These are phyloP conservation scores for Pristionchus fissidentatus DNA, from an alignment of 2,888 invertebrate genomes.

Conservation along the genomic window DNA sequence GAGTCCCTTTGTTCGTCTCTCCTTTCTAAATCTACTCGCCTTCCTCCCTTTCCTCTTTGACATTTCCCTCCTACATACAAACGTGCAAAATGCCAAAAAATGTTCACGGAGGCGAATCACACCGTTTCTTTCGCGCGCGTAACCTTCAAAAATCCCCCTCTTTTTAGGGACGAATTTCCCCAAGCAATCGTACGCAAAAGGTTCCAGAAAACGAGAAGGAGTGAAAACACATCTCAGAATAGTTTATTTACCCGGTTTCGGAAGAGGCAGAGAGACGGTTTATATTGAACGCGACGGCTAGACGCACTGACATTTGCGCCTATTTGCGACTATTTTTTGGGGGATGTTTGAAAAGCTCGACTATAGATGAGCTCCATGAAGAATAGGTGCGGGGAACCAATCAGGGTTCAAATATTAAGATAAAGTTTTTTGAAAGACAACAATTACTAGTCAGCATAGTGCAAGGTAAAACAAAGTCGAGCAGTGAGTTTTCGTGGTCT, in stretches of 20 bases:
- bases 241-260: background rate
- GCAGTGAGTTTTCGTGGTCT: no score
- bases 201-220: no score
- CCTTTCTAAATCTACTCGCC: background rate
- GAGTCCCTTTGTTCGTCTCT: conserved; percentile 1
- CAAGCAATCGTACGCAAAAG: background rate
- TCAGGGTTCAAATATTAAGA: no score
- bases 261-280: background rate
- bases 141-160: background rate
- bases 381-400: no score
- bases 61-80: background rate
- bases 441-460: no score
- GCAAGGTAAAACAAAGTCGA: no score
- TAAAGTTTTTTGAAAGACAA: no score
- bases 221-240: background rate
- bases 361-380: no score
- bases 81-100: conserved; percentile 45
- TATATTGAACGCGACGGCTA: no score
- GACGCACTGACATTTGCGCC: no score
- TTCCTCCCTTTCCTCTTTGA: conserved; percentile 4
- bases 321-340: no score
- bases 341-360: no score
- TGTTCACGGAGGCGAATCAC: conserved; percentile 1
- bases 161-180: background rate
- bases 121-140: background rate